Evolutionary conservation across 1,140 invertebrate genomes (phyloP), one percentile per base, ranked within the genome.

Genomic region (Elymnias hypermnestra): DNA sequence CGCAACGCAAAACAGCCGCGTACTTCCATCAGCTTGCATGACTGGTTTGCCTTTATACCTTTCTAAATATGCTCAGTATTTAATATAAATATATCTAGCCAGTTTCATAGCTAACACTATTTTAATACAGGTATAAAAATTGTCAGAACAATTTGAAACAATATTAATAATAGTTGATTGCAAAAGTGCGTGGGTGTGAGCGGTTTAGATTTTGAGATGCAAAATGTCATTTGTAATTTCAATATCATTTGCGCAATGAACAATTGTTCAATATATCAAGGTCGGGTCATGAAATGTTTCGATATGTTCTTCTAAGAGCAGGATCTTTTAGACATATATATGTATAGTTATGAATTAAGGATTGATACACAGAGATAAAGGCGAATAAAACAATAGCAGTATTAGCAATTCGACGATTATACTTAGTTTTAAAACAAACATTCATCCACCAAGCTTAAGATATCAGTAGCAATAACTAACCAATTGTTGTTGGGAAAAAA

Each of bases 11-110:
- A 46, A 29, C 45, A 39, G 18, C 45, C 33, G 36, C 31, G 36
- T 29, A 44, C 43, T 49, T 44, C 17, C 29, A 41, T 39, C 40
- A 36, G 36, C 52, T 36, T 36, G 45, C 40, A 44, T 29, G 52
- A 54, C 45, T 54, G 52, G 52, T 45, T 54, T 44, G 49, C 52
- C 46, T 53, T 53, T 48, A 42, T 43, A 39, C 51, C 51, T 54
- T 54, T 54, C 52, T 36, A 54, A n/a, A 46, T 46, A 41, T 25
- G 25, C 29, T 33, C 15, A 33, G 22, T 42, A 25, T 52, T 46
- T 47, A 19, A 38, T 33, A 51, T 51, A 25, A 43, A 51, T 25
- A 37, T 49, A 49, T 33, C 14, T 21, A 21, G 3, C 19, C 6
- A 26, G 29, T 15, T 15, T 15, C 14, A 12, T 3, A 29, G 8